A percentile compares a stretch with the other conserved stretches of the same genome.
phyloP scores from a whole-genome alignment of 2,888 invertebrate species.

The Pseudococcus viburni region DNA sequence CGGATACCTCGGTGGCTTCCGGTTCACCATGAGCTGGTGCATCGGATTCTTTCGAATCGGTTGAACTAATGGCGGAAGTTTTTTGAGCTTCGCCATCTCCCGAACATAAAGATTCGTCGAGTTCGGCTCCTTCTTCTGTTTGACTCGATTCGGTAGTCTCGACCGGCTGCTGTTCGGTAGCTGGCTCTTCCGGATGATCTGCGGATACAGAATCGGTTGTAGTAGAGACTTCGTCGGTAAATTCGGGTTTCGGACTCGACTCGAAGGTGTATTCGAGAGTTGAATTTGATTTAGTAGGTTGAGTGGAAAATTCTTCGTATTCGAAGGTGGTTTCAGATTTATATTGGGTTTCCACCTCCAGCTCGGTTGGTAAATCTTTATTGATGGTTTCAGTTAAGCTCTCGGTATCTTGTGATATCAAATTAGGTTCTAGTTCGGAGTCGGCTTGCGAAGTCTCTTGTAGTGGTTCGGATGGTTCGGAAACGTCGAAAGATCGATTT shows the following conservation, averaged over 20 bases:
- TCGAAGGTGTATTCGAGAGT: conserved; percentile 2
- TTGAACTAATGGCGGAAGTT: neutral
- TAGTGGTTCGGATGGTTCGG: neutral
- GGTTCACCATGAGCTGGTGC: neutral
- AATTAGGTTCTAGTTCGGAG: neutral
- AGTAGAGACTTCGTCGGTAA: neutral
- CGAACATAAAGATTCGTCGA: neutral
- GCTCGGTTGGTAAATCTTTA: neutral
- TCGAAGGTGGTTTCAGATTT: neutral
- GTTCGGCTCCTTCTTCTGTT: neutral
- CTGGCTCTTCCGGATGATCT: neutral
- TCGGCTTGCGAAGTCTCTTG: neutral
- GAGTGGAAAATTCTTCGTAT: neutral
- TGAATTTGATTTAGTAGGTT: neutral
- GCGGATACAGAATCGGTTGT: neutral
- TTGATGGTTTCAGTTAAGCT: neutral
- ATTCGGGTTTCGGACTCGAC: neutral
- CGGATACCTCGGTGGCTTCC: neutral
- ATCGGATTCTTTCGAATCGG: conserved; percentile 13
- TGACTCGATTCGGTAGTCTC: neutral
- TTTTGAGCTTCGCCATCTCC: conserved; percentile 8
- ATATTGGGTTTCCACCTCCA: neutral
- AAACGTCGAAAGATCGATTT: neutral
- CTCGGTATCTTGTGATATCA: neutral
- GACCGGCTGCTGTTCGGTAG: neutral